Evolutionary conservation across 2,797 vertebrate genomes (phyloP).

Genomic region (Emys orbicularis): DNA sequence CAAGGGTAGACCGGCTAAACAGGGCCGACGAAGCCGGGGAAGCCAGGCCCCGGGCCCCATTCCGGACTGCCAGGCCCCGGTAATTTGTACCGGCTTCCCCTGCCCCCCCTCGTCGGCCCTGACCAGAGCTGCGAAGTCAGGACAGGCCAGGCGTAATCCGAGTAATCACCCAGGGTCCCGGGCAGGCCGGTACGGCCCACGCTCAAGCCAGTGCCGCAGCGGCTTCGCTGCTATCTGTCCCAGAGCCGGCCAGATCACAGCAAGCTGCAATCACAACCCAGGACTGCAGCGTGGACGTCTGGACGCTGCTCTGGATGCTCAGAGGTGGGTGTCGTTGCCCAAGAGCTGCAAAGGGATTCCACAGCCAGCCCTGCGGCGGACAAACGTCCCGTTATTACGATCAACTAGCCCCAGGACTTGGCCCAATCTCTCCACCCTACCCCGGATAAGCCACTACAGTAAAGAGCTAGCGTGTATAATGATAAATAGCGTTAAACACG

Average conservation of each 20-base stretch:
- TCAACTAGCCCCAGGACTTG: background rate
- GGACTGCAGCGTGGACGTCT: background rate
- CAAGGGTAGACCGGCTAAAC: too few species aligned
- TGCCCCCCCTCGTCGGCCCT: too few species aligned
- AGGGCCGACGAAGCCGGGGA: too few species aligned
- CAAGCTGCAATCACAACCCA: background rate
- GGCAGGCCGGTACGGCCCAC: background rate
- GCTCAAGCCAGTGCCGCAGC: background rate
- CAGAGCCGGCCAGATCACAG: background rate
- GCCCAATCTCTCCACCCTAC: accelerated
- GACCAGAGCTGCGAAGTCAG: background rate
- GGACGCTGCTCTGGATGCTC: too few species aligned
- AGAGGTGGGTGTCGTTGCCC: background rate
- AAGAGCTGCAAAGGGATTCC: background rate
- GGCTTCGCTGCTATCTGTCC: background rate
- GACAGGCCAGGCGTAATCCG: too few species aligned
- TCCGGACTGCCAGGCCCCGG: too few species aligned
- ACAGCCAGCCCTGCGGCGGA: background rate
- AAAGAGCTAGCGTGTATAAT: background rate
- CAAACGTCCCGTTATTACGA: background rate
- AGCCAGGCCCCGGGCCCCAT: too few species aligned
- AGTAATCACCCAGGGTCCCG: background rate
- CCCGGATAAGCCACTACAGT: background rate
- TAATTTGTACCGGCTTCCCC: too few species aligned
- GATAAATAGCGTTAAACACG: background rate